phyloP scores from a whole-genome alignment of 2,888 invertebrate species.

The Athripsodes cinereus region DNA sequence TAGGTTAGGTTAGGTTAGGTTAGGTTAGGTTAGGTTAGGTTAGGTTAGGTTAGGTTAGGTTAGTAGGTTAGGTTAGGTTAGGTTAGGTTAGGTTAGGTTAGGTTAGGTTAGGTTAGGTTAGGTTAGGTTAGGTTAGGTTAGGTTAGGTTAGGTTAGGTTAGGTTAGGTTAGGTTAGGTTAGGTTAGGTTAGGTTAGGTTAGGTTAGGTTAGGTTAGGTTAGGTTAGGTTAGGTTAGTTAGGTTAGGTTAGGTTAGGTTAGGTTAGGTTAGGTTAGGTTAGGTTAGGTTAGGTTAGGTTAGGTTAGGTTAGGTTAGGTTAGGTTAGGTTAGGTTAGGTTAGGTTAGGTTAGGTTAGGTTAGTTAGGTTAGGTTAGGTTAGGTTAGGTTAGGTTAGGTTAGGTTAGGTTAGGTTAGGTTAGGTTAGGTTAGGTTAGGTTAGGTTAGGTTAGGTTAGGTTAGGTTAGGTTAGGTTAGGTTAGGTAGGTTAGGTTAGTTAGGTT shows the following conservation, averaged over 20 bases:
- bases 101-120: slow-evolving; percentile 25
- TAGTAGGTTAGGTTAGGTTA: no score
- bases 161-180: slow-evolving; percentile 19
- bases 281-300: slow-evolving; percentile 25
- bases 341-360: slow-evolving; percentile 23
- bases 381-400: slow-evolving; percentile 26
- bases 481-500: slow-evolving; percentile 21
- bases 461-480: slow-evolving; percentile 26
- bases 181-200: slow-evolving; percentile 14
- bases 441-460: slow-evolving; percentile 26
- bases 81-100: slow-evolving; percentile 22
- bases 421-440: slow-evolving; percentile 22
- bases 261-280: slow-evolving; percentile 18
- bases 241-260: slow-evolving; percentile 24
- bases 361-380: slow-evolving; percentile 23
- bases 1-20: slow-evolving; percentile 23
- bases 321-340: slow-evolving; percentile 24
- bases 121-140: slow-evolving; percentile 25
- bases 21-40: slow-evolving; percentile 22
- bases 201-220: slow-evolving; percentile 21
- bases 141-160: slow-evolving; percentile 21
- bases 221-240: slow-evolving; percentile 23
- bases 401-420: slow-evolving; percentile 25
- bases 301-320: slow-evolving; percentile 26
- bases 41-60: slow-evolving; percentile 22